A percentile compares a stretch with the other conserved stretches of the same genome.
These are phyloP conservation scores for Andricus curvator DNA, from an alignment of 2,888 invertebrate species.

Conservation along the genomic window DNA sequence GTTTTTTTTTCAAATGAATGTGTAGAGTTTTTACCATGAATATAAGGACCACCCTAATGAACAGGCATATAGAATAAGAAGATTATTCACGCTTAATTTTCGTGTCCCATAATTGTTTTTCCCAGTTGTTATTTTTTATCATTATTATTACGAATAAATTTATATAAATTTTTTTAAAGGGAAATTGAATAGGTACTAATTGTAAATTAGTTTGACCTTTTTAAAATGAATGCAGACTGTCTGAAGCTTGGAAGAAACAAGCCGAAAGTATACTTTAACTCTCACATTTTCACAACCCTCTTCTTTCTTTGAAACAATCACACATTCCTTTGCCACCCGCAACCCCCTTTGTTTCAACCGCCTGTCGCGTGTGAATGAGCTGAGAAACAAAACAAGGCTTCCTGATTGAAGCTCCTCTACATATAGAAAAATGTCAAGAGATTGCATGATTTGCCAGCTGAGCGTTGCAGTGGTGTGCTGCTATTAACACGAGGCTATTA, in stretches of 20 bases:
- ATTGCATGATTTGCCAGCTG: constrained; percentile 73
- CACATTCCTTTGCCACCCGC: constrained; percentile 27
- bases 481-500: constrained; percentile 58
- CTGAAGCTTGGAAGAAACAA: constrained; percentile 15
- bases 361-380: constrained; percentile 49
- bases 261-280: constrained; percentile 11
- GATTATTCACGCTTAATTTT: background rate
- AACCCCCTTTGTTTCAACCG: constrained; percentile 44
- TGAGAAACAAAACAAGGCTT: constrained; percentile 53
- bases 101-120: background rate
- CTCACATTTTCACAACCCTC: constrained; percentile 22
- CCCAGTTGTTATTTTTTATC: too few relatives aligned
- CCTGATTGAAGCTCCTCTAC: constrained; percentile 50
- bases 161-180: background rate
- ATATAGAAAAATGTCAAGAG: constrained; percentile 54
- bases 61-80: too few relatives aligned
- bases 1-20: too few relatives aligned
- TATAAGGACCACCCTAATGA: too few relatives aligned
- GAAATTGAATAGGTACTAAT: background rate
- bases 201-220: background rate
- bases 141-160: too few relatives aligned
- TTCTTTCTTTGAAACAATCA: constrained; percentile 18
- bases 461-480: constrained; percentile 76
- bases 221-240: constrained; percentile 15
- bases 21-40: too few relatives aligned